Base-by-base conservation (phyloP, 2,797 vertebrate species). In the Caiman crocodilus region DNA sequence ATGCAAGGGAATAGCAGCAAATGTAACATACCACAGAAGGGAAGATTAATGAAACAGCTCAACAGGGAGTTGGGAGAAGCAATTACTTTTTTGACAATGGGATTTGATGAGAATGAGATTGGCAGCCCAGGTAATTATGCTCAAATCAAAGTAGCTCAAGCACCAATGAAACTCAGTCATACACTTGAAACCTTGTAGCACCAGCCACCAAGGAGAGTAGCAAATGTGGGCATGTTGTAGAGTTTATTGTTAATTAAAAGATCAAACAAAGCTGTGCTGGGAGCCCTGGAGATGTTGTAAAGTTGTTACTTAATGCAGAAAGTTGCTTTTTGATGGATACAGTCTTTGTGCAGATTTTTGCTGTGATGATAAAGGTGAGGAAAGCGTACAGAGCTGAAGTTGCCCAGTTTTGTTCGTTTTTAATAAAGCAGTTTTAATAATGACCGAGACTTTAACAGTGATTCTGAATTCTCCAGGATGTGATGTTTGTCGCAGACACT, bases 401-500 rank as follows among this genome's bases (percentile, higher is more conserved):
- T 59, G 25, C 26, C n/a, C 1, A 23, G 1, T 4, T 9, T 42
- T 63, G 28, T 50, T 50, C 9, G 9, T 50, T 50, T 32, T 32
- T 32, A 71, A 71, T 23, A 23, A 75, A 73, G 0, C 50, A 74
- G 4, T 78, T 14, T 58, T 89, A 5, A 71, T 28, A 58, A 78
- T 79, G 78, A n/a, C 55, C 25, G 14, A 57, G 30, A 86, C n/a
- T 20, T 1, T 32, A 79, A 77, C 11, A 32, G 1, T 12, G 5
- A 7, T 57, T 26, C 84, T 90, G 60, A 71, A 94, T 65, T 94
- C 83, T 87, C 12, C 91, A 99, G 99, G 99, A 99, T 84, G 99
- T 99, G 94, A 99, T 99, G 98, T 99, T 99, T 92, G 98, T 99
- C 88, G 99, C 99, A 4, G 99, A 99, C 95, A 99, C 99, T 5